A percentile compares a stretch with the other conserved stretches of the same genome.
phyloP scores from a whole-genome alignment of 2,888 invertebrate species.

The Brenthis daphne region DNA sequence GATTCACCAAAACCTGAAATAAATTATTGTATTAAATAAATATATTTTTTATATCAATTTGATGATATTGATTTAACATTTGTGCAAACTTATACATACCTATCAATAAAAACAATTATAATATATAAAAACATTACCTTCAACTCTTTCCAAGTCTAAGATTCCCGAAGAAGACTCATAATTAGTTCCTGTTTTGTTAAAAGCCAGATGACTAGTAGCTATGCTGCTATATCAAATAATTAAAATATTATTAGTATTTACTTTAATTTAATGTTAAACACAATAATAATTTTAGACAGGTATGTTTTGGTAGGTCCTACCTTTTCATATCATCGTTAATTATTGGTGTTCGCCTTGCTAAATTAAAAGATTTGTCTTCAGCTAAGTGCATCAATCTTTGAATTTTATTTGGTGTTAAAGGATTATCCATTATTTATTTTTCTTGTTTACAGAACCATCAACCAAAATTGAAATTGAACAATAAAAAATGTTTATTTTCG shows the following conservation, averaged over 20 bases:
- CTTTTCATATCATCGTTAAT: conserved; percentile 54
- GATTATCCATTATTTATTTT: conserved; percentile 61
- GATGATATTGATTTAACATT: neutral
- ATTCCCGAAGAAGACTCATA: conserved; percentile 71
- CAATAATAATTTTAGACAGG: neutral
- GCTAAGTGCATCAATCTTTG: conserved; percentile 67
- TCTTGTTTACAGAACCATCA: neutral
- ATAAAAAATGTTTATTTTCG: conserved; percentile 6
- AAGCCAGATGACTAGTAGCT: conserved; percentile 39
- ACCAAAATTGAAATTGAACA: neutral
- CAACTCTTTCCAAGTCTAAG: conserved; percentile 66
- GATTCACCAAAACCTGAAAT: conserved; percentile 67
- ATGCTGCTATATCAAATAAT: conserved; percentile 32
- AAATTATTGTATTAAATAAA: neutral
- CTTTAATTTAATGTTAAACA: too few species aligned
- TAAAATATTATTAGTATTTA: neutral
- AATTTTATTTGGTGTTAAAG: conserved; percentile 71
- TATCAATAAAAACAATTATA: neutral
- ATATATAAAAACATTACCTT: conserved; percentile 53
- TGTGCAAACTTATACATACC: neutral
- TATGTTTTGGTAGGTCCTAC: conserved; percentile 38
- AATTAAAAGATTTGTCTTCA: conserved; percentile 64
- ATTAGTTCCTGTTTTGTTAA: conserved; percentile 47
- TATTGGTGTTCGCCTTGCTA: conserved; percentile 48
- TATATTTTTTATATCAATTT: neutral